Conservation (phyloP, 2,797 vertebrate species). For the Chaetophractus vellerosus region DNA sequence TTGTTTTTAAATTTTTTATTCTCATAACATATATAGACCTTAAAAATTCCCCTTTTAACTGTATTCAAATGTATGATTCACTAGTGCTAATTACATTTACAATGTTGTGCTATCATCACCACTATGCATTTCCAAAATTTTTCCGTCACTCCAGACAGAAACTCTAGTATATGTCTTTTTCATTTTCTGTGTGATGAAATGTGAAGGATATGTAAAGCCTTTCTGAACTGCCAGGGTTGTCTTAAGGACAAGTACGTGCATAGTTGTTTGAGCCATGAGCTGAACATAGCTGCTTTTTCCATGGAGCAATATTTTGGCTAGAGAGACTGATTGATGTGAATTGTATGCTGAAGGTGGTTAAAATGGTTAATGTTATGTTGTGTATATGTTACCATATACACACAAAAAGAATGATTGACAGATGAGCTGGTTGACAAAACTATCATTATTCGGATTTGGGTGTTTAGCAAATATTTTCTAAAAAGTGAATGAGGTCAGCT, state of each 20-base stretch:
- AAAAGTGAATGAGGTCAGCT: neutral
- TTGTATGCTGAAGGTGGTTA: too few relatives aligned
- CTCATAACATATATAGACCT: too few relatives aligned
- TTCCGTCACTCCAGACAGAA: too few relatives aligned
- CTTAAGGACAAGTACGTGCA: neutral
- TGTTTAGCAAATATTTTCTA: neutral
- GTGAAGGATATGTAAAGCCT: neutral
- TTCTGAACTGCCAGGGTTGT: neutral
- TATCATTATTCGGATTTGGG: neutral
- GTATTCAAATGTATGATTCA: too few relatives aligned
- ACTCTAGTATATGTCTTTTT: neutral
- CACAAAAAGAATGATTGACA: neutral
- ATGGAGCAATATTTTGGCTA: neutral
- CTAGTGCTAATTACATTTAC: too few relatives aligned
- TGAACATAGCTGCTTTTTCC: neutral
- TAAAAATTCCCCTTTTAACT: too few relatives aligned
- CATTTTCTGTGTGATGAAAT: neutral
- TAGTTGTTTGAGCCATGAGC: neutral
- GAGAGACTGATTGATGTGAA: neutral
- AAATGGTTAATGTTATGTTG: too few relatives aligned
- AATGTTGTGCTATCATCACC: too few relatives aligned
- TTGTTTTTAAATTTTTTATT: too few relatives aligned
- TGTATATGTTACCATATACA: too few relatives aligned
- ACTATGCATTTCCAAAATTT: too few relatives aligned
- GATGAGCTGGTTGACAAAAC: neutral